A percentile compares a stretch with the other conserved stretches of the same genome.
Conservation (phyloP, 1,140 invertebrate genomes). For the Phocides pigmalion region DNA sequence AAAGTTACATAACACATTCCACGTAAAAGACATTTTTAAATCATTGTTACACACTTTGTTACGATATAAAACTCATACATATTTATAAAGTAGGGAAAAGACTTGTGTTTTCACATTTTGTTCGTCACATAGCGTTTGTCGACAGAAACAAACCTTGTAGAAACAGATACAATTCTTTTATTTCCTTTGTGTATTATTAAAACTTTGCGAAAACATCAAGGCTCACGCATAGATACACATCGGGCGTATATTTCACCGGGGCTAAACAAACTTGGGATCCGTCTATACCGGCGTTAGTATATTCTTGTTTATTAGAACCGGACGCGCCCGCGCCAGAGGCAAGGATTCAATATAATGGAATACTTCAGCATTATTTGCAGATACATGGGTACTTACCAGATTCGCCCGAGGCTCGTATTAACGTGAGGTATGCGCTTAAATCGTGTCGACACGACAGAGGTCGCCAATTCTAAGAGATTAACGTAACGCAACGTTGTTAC, state of each 20-base stretch:
- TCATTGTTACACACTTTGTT: too few relatives aligned
- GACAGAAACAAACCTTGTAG: constrained; percentile 15
- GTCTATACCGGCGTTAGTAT: constrained; percentile 39
- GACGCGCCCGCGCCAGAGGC: constrained; percentile 64
- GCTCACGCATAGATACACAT: constrained; percentile 30
- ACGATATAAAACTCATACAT: too few relatives aligned
- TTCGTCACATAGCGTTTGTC: constrained; percentile 5
- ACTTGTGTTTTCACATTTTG: not conserved
- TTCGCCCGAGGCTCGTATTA: constrained; percentile 67
- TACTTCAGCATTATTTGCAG: constrained; percentile 78
- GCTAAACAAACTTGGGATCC: constrained; percentile 31
- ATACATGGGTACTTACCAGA: constrained; percentile 67
- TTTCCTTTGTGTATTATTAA: constrained; percentile 26
- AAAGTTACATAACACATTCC: too few relatives aligned
- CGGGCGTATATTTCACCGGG: constrained; percentile 25
- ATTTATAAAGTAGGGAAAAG: not conserved
- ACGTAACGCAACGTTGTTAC: constrained; percentile 48
- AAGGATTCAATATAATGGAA: constrained; percentile 80
- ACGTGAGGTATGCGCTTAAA: constrained; percentile 64
- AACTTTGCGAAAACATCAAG: constrained; percentile 29
- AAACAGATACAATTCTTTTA: constrained; percentile 23
- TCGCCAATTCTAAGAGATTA: constrained; percentile 52
- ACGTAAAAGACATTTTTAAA: too few relatives aligned
- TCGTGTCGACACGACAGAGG: constrained; percentile 60
- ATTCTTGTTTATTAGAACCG: constrained; percentile 77